phyloP scores from a whole-genome alignment of 2,113 vertebrate species.

The Brevimyrus niger region DNA sequence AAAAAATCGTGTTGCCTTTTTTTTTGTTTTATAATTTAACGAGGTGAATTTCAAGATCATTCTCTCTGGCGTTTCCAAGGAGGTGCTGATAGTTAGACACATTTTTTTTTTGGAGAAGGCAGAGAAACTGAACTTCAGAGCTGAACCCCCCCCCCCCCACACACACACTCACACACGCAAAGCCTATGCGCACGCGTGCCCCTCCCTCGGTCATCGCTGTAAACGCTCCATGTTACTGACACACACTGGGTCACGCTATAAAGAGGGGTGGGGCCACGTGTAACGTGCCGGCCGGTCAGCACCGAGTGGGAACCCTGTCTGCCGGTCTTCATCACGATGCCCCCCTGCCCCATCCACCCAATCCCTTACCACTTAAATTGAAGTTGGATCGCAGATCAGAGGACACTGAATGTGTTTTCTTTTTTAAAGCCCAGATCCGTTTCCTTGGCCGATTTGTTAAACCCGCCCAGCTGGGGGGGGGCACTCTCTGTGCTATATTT shows the following conservation, averaged over 20 bases:
- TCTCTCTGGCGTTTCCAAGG: not conserved
- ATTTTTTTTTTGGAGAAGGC: not conserved
- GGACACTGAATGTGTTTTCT: not conserved
- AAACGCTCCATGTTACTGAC: not conserved
- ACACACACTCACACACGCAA: not conserved
- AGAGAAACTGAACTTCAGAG: not conserved
- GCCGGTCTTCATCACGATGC: not conserved
- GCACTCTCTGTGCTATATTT: not conserved
- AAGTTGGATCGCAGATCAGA: not conserved
- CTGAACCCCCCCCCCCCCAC: not conserved
- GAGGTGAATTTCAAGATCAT: not conserved
- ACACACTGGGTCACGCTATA: not conserved
- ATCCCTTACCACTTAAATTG: not conserved
- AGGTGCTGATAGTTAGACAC: not conserved
- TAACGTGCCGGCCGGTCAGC: not conserved
- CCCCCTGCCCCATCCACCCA: not conserved
- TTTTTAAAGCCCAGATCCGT: not conserved
- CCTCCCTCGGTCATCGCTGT: not conserved
- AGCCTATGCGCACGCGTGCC: not conserved
- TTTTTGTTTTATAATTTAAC: not conserved
- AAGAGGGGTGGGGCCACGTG: not conserved
- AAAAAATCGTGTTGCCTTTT: not conserved
- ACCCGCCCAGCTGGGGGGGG: not conserved
- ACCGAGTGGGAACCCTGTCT: not conserved
- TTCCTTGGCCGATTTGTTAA: not conserved